Evolutionary conservation across 1,140 invertebrate species (phyloP).

Genomic region (Lucilia sericata): DNA sequence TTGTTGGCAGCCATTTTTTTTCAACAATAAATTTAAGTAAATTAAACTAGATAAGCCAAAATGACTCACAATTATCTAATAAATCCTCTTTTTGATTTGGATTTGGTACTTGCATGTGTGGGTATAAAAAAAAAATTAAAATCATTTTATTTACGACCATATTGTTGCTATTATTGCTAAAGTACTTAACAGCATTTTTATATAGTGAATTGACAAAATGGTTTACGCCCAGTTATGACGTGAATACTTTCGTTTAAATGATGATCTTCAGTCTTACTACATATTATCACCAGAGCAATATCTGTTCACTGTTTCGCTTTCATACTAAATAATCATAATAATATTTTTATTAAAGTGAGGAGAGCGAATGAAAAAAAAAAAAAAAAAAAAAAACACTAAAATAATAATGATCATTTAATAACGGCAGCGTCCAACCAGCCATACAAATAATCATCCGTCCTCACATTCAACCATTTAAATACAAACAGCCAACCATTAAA

Average conservation of each 20-base stretch:
- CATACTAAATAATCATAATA: no score
- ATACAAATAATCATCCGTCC: neutral
- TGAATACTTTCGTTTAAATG: neutral
- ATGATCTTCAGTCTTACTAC: no score
- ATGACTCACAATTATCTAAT: neutral
- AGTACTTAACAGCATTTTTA: constrained; percentile 20
- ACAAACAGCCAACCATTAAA: neutral
- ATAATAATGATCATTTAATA: neutral
- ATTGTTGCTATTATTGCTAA: constrained; percentile 6
- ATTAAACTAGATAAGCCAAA: neutral
- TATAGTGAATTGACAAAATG: neutral
- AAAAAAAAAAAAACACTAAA: neutral
- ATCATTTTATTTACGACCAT: constrained; percentile 12
- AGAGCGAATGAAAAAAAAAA: neutral
- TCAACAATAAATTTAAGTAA: neutral
- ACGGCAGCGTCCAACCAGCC: neutral
- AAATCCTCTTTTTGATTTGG: neutral
- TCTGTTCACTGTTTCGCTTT: neutral
- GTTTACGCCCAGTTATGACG: constrained; percentile 47
- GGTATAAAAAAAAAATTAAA: neutral
- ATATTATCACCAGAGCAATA: neutral
- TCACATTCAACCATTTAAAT: neutral
- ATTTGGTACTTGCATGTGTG: no score
- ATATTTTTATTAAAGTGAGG: neutral
- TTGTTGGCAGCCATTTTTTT: neutral